These are phyloP conservation scores for Gari tellinella DNA, from an alignment of 2,888 invertebrate species.

Conservation along the genomic window DNA sequence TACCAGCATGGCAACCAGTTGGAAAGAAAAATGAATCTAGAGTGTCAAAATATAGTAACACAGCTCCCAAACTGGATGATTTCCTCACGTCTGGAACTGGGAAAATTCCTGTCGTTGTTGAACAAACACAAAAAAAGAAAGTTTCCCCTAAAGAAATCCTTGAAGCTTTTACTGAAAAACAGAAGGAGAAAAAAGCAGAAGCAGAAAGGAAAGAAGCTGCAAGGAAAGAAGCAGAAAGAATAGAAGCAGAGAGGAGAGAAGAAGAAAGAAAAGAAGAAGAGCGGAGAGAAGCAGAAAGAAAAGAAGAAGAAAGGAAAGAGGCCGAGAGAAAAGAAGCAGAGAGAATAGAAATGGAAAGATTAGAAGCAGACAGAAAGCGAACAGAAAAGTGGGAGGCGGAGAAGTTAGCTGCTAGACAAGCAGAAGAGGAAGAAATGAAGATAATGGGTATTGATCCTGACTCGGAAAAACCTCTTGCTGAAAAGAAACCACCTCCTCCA, in stretches of 20 bases:
- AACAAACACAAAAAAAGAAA: conserved; percentile 59
- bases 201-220: conserved; percentile 8
- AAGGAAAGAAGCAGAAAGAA: conserved; percentile 20
- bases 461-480: conserved; percentile 43
- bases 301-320: conserved; percentile 10
- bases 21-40: conserved; percentile 46
- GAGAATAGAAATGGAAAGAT: conserved; percentile 1
- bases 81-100: conserved; percentile 62
- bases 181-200: conserved; percentile 44
- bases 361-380: conserved; percentile 4
- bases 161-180: conserved; percentile 57
- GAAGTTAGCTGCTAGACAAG: background rate
- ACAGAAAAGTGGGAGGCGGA: conserved; percentile 13
- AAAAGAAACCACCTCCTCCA: conserved; percentile 66
- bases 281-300: conserved; percentile 1
- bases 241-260: conserved; percentile 33
- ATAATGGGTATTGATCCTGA: conserved; percentile 65
- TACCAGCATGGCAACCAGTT: conserved; percentile 68
- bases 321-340: background rate
- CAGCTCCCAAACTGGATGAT: conserved; percentile 58
- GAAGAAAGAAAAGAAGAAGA: background rate
- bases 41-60: conserved; percentile 39
- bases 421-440: conserved; percentile 58
- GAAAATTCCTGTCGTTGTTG: conserved; percentile 57
- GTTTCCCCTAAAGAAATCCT: conserved; percentile 60